These are phyloP conservation scores for Eubasilissa splendida DNA, from an alignment of 2,888 invertebrate species.

Conservation along the genomic window DNA sequence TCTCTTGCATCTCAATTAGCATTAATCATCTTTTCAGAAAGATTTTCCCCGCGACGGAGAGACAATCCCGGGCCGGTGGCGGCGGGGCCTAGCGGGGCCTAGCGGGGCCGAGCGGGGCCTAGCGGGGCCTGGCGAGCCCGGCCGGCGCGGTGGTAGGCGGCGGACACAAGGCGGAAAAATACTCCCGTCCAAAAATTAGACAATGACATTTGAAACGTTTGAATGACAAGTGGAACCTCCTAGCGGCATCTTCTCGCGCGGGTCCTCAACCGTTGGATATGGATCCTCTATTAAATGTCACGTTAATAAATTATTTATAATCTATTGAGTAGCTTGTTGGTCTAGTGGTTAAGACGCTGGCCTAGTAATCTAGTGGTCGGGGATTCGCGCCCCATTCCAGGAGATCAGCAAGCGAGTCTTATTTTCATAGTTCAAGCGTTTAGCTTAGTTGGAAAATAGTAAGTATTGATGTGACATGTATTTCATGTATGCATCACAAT, in stretches of 20 bases:
- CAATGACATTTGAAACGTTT: constrained; percentile 56
- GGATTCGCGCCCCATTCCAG: too few relatives aligned
- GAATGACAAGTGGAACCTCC: constrained; percentile 53
- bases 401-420: too few relatives aligned
- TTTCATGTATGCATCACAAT: too few relatives aligned
- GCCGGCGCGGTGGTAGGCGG: constrained; percentile 31
- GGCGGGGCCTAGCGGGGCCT: not conserved
- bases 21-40: constrained; percentile 54
- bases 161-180: constrained; percentile 41
- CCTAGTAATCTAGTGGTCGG: too few relatives aligned
- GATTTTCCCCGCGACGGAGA: constrained; percentile 23
- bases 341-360: too few relatives aligned
- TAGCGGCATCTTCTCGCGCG: constrained; percentile 14
- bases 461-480: too few relatives aligned
- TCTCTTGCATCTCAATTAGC: constrained; percentile 56
- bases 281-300: too few relatives aligned
- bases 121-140: not conserved
- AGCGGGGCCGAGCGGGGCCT: not conserved
- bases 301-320: too few relatives aligned
- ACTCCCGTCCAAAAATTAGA: constrained; percentile 54
- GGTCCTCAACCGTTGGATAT: not conserved
- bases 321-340: too few relatives aligned
- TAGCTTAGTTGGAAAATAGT: too few relatives aligned
- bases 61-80: constrained; percentile 16
- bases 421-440: too few relatives aligned